Evolutionary conservation across 2,888 invertebrate genomes (phyloP), one percentile per base, ranked within the genome.

Genomic region (Xylota sylvarum): DNA sequence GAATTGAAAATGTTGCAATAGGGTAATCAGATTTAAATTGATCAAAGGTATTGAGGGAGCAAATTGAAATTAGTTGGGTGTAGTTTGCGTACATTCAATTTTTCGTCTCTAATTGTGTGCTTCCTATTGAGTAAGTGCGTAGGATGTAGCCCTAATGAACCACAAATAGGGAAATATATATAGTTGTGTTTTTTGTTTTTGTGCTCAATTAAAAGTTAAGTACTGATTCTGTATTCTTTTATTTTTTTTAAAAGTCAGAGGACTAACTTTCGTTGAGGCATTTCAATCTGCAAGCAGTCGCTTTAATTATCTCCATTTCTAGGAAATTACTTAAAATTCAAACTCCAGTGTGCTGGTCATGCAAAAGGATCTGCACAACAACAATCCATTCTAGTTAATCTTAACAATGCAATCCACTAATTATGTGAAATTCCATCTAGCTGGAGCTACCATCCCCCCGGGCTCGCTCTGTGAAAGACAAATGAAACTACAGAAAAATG

Each of bases 331-430:
- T 56, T 9, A 48, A 67, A 65, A 76, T 58, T 32, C 48, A 58
- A 76, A n/a, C 69, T 67, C n/a, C 5, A 43, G 50, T 43, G 60
- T 60, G 23, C 52, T 40, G 5, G 27, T 37, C 19, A 10, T 32
- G 23, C 27, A 14, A 30, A 17, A 30, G 19, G 46, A 50, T 35
- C 23, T 3, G 19, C 60, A 62, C 32, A 56, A 35, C 69, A 84
- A 65, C 74, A 80, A 84, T 80, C 43, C 69, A 80, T 84, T 80
- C 56, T 37, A 52, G 67, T 70, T 84, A 84, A 84, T 84, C 84
- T 80, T 55, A 74, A 80, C 80, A 84, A 84, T 84, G 84, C 73
- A 80, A 84, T 85, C 76, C 76, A 80, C 85, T 81, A 81, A 85
- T 85, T 85, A 85, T 81, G 70, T 81, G 76, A 81, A 85, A 70